These are phyloP conservation scores for Tachuris rubrigastra DNA, from an alignment of 2,113 vertebrate genomes.

Conservation along the genomic window DNA sequence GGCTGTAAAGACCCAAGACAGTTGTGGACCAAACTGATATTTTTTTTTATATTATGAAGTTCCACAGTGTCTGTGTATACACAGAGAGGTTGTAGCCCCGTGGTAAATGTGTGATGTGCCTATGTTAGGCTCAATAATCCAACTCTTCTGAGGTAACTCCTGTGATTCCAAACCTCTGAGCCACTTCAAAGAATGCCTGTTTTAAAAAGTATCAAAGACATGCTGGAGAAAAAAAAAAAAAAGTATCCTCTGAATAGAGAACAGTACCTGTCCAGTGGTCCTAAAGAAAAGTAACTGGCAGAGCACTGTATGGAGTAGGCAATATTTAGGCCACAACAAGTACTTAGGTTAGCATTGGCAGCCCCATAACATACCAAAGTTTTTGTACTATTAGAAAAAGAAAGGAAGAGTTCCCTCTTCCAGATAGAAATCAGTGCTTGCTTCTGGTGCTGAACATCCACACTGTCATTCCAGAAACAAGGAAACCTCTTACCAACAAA, in stretches of 20 bases:
- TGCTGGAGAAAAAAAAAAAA: neutral
- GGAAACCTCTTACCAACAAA: neutral
- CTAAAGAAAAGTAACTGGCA: neutral
- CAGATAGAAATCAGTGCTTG: neutral
- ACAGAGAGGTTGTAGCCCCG: neutral
- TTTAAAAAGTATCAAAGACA: conserved; percentile 56
- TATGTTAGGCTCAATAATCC: conserved; percentile 32
- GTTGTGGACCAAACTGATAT: neutral
- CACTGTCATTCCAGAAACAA: neutral
- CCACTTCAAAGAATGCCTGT: conserved; percentile 44
- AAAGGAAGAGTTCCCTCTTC: neutral
- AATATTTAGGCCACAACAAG: conserved; percentile 35
- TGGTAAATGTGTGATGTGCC: neutral
- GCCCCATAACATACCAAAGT: neutral
- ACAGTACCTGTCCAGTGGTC: neutral
- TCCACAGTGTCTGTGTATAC: neutral
- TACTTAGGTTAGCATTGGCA: neutral
- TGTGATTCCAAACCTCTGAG: conserved; percentile 47
- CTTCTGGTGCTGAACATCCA: neutral
- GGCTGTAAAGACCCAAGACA: neutral
- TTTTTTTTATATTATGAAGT: neutral
- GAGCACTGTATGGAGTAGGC: neutral
- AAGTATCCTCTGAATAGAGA: conserved; percentile 3
- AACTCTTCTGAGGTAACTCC: conserved; percentile 14
- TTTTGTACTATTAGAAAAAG: neutral